A percentile compares a stretch with the other conserved stretches of the same genome.
Conservation (phyloP, 2,797 vertebrate genomes). For the Tokudaia muenninki region DNA sequence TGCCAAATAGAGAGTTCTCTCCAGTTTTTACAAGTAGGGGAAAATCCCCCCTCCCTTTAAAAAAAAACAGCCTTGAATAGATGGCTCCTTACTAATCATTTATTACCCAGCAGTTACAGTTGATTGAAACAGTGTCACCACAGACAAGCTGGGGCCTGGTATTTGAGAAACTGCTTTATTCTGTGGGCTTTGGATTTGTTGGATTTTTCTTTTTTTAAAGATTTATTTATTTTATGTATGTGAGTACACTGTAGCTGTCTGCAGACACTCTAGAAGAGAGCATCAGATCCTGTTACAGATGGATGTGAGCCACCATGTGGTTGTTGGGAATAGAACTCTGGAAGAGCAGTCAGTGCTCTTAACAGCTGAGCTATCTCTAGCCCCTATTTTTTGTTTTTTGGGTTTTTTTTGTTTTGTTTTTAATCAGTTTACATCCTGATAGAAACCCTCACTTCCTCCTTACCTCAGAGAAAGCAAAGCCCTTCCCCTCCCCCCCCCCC, state of each 20-base stretch:
- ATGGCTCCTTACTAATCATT: neutral
- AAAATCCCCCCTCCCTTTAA: fast-evolving
- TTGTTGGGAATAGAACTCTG: neutral
- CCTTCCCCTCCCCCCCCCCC: no score
- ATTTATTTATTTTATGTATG: neutral
- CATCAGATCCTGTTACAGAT: neutral
- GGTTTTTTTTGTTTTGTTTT: neutral
- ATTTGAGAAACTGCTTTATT: neutral
- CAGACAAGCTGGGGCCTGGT: neutral
- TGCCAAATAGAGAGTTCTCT: neutral
- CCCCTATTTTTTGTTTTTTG: neutral
- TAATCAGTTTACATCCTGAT: neutral
- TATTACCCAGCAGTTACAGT: neutral
- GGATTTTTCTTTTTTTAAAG: neutral
- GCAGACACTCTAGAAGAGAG: neutral
- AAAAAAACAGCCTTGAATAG: neutral
- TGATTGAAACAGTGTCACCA: neutral
- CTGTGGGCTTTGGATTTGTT: neutral
- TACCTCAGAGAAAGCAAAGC: neutral
- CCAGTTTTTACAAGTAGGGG: neutral
- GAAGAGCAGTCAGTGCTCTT: neutral
- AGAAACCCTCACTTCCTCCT: neutral
- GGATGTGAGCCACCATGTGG: neutral
- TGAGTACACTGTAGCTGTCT: neutral
- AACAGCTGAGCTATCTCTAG: neutral